Evolutionary conservation across 2,888 invertebrate species (phyloP).

Genomic region (Drosophila greeni): DNA sequence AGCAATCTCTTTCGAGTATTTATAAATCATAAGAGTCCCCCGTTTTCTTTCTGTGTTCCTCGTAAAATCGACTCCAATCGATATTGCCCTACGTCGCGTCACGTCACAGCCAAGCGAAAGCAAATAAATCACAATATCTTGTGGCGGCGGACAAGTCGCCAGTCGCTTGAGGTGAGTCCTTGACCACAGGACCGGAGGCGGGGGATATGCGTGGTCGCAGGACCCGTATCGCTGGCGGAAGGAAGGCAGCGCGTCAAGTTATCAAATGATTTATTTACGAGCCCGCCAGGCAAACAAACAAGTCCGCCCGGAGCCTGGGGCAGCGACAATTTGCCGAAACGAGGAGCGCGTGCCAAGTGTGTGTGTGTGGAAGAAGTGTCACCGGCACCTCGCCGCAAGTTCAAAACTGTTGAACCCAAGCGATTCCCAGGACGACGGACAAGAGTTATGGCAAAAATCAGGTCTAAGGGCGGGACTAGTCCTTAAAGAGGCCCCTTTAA

Average conservation of each 20-base stretch:
- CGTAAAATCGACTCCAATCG: conserved; percentile 56
- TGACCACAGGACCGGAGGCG: conserved; percentile 51
- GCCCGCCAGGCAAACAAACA: conserved; percentile 68
- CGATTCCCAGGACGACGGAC: conserved; percentile 42
- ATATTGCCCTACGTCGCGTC: conserved; percentile 61
- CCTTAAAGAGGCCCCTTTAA: conserved; percentile 27
- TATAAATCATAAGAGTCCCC: not conserved
- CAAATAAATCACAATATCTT: conserved; percentile 73
- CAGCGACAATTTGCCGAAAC: conserved; percentile 59
- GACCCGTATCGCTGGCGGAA: conserved; percentile 41
- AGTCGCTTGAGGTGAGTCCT: conserved; percentile 62
- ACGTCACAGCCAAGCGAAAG: conserved; percentile 52
- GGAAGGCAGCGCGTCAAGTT: conserved; percentile 60
- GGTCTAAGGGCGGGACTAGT: not conserved
- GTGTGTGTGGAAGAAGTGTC: conserved; percentile 18
- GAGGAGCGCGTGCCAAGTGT: conserved; percentile 32
- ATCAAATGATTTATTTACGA: conserved; percentile 73
- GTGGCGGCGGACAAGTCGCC: conserved; percentile 59
- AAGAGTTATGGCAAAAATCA: conserved; percentile 54
- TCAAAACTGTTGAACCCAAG: conserved; percentile 64
- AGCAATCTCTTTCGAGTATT: too few relatives aligned
- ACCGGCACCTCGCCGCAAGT: conserved; percentile 36
- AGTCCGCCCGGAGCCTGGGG: conserved; percentile 47
- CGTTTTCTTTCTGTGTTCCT: conserved; percentile 16
- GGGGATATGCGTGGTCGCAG: conserved; percentile 29